Percentiles rank a stretch among this genome's conserved stretches.
phyloP scores from a whole-genome alignment of 2,113 vertebrate species.

The Synodontis membranacea region DNA sequence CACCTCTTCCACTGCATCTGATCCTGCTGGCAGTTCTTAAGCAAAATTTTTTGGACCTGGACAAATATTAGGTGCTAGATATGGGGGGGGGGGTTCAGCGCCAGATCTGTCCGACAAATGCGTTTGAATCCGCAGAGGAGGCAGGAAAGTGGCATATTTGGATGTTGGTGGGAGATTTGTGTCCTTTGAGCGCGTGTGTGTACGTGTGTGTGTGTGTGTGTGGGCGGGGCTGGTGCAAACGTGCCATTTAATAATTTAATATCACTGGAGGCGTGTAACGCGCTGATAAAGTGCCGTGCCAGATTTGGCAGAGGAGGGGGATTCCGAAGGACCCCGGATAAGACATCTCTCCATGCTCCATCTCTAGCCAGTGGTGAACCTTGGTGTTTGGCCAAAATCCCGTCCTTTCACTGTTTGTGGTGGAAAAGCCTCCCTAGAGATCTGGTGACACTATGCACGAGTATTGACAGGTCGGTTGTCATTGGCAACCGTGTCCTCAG shows the following conservation, averaged over 20 bases:
- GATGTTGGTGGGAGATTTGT: not conserved
- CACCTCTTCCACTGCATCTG: not conserved
- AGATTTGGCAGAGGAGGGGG: not conserved
- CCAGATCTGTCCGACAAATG: conserved; percentile 22
- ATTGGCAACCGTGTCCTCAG: conserved; percentile 7
- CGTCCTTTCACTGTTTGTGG: not conserved
- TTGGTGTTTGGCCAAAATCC: not conserved
- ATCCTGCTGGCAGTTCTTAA: not conserved
- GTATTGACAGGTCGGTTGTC: conserved; percentile 1
- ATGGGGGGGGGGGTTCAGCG: conserved; percentile 23
- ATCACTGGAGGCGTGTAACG: not conserved
- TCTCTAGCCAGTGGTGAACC: not conserved
- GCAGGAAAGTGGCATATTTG: conserved; percentile 27
- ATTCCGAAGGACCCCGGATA: not conserved
- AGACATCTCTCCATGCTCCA: not conserved
- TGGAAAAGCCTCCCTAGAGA: not conserved
- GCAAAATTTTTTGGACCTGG: not conserved
- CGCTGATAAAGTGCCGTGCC: conserved; percentile 10
- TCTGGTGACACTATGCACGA: not conserved
- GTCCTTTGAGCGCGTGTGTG: not conserved
- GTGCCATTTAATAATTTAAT: conserved; percentile 19
- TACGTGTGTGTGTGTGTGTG: too few relatives aligned
- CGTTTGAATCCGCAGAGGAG: conserved; percentile 2
- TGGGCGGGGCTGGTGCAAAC: not conserved
- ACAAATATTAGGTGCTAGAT: not conserved